Conservation (phyloP, 1,140 invertebrate genomes). For the Probaryconus sp. region DNA sequence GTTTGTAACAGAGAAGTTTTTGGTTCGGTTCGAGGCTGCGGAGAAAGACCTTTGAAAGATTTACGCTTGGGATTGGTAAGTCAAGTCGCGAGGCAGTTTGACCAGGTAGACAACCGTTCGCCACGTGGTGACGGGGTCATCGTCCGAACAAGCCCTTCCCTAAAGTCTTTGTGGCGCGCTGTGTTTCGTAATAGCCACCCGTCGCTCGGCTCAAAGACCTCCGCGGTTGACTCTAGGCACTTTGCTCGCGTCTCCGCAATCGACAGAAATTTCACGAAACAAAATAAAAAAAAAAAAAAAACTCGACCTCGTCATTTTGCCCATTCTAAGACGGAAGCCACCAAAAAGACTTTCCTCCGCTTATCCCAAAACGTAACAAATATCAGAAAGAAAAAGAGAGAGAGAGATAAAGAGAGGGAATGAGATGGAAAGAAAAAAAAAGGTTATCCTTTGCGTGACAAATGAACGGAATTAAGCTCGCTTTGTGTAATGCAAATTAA, state of each 20-base stretch:
- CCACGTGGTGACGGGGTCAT: slow-evolving; percentile 74
- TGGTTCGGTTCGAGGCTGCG: not conserved
- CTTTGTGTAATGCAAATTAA: no score
- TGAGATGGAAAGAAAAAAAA: no score
- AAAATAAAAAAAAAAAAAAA: no score
- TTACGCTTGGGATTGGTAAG: slow-evolving; percentile 69
- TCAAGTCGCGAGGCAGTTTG: slow-evolving; percentile 70
- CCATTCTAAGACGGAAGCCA: no score
- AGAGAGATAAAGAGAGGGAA: no score
- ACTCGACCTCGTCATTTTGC: not conserved
- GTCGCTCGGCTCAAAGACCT: slow-evolving; percentile 60
- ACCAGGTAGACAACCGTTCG: slow-evolving; percentile 71
- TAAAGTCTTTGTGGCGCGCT: slow-evolving; percentile 63
- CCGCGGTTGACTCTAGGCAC: slow-evolving; percentile 48
- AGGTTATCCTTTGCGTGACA: no score
- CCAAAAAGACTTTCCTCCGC: no score
- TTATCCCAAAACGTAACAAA: no score
- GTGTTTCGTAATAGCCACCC: slow-evolving; percentile 62
- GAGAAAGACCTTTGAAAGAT: slow-evolving; percentile 56
- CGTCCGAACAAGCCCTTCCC: slow-evolving; percentile 66
- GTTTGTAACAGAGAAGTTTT: slow-evolving; percentile 30
- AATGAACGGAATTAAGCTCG: no score
- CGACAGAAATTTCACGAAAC: slow-evolving; percentile 20
- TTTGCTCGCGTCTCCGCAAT: slow-evolving; percentile 20
- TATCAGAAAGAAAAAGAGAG: no score